Conservation (phyloP, 2,888 invertebrate species). For the Drosophila emarginata region DNA sequence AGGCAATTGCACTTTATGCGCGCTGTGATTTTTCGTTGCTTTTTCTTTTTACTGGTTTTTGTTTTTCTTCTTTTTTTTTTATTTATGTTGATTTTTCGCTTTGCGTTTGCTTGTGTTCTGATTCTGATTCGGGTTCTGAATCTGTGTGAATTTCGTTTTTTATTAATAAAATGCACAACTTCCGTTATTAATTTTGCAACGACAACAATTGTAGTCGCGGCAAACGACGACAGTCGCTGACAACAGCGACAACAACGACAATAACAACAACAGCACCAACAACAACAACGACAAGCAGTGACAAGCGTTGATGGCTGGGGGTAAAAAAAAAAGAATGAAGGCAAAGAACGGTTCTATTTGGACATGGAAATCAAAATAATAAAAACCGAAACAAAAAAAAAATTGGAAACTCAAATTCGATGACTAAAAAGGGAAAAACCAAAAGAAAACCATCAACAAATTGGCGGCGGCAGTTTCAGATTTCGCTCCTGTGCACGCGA, state of each 20-base stretch:
- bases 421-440: background rate
- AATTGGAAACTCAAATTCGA: background rate
- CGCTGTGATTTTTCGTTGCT: background rate
- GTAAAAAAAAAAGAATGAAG: too few relatives aligned
- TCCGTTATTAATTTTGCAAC: constrained; percentile 80
- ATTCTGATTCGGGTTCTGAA: constrained; percentile 32
- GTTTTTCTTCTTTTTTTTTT: background rate
- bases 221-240: constrained; percentile 36
- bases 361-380: constrained; percentile 9
- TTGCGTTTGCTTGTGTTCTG: constrained; percentile 29
- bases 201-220: constrained; percentile 61
- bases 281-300: constrained; percentile 1
- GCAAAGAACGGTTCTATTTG: background rate
- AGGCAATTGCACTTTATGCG: background rate
- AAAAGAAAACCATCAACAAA: constrained; percentile 14
- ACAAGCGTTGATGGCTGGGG: constrained; percentile 1
- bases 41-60: background rate
- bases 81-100: constrained; percentile 13
- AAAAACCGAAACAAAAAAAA: background rate
- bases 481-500: constrained; percentile 70
- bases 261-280: constrained; percentile 28
- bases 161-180: constrained; percentile 82
- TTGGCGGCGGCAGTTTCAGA: constrained; percentile 22
- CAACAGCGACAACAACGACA: constrained; percentile 8
- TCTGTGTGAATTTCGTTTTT: constrained; percentile 71